Conservation (phyloP, 2,797 vertebrate genomes). For the Selene dorsalis region DNA sequence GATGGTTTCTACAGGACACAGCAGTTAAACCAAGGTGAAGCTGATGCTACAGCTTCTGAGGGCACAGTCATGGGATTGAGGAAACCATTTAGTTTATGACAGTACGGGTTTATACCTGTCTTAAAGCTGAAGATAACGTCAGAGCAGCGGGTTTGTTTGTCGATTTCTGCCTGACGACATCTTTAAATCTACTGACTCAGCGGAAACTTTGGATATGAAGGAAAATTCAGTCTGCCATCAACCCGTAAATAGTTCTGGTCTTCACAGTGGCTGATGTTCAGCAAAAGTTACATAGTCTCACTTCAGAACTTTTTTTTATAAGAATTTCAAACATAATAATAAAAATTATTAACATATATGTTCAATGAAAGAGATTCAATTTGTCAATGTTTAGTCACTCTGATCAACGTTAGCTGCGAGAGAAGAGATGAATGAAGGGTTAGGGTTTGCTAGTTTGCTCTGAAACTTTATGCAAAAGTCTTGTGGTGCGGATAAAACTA, state of each 20-base stretch:
- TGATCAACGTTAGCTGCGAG: not conserved
- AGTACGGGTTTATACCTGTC: not conserved
- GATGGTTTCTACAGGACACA: not conserved
- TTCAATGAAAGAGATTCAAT: not conserved
- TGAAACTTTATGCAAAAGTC: constrained; percentile 5
- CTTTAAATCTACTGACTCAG: not conserved
- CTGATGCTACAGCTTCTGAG: not conserved
- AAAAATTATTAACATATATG: not conserved
- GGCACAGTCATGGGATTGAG: not conserved
- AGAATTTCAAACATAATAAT: not conserved
- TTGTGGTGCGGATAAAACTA: constrained; percentile 4
- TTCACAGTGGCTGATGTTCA: constrained; percentile 29
- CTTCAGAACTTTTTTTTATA: not conserved
- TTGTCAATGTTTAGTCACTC: not conserved
- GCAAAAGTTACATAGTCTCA: constrained; percentile 17
- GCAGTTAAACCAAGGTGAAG: not conserved
- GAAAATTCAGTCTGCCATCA: not conserved
- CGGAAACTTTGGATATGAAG: not conserved
- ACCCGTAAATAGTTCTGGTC: constrained; percentile 8
- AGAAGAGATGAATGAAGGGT: not conserved
- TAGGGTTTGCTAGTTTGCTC: not conserved
- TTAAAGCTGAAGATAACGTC: not conserved
- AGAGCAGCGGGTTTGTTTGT: not conserved
- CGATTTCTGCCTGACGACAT: not conserved
- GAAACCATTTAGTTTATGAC: not conserved